Base-by-base conservation (phyloP, 2,113 vertebrate genomes). In the Triplophysa rosa region DNA sequence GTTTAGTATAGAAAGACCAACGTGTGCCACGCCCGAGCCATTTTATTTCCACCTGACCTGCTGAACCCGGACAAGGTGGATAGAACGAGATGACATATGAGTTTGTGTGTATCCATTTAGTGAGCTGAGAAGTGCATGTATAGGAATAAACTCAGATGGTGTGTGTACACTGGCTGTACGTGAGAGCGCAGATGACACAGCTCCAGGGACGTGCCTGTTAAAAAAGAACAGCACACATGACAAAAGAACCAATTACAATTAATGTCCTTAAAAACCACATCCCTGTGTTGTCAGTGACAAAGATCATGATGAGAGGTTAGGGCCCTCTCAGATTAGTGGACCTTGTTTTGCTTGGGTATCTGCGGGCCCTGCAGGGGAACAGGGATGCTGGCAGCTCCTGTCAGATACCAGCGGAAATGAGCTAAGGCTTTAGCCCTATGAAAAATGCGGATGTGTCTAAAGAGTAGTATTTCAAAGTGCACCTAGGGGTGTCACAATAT, bases 221-320 rank as follows among this genome's bases (percentile, higher is more conserved):
- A 58, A 86, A n/a, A 73, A 78, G 68, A 86, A 85, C 89, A 85
- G 85, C 23, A 54, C 81, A 70, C 37, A 59, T 76, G 90, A 82
- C 90, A 92, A 87, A 91, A 89, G 89, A 87, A 84, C 85, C 87
- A 69, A 85, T 85, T 91, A 89, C 91, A 89, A 91, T 92, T 90
- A 88, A 86, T 90, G 90, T 91, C 89, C 88, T 86, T 85, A 90
- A 91, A 91, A 91, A 91, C 89, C 87, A 88, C 89, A 87, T 85
- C 90, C 88, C 84, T 69, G 85, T 89, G 85, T 88, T 89, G 61
- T 83, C 85, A 69, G 79, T 84, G 86, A 90, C 82, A 86, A 86
- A 89, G 90, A 90, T 85, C 86, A 91, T 89, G 90, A 85, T 79
- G 64, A 78, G 56, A 71, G 88, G 82, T 87, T 86, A 84, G 81